Percentiles rank a stretch among this genome's conserved stretches.
phyloP scores from a whole-genome alignment of 2,113 vertebrate genomes.

The Hippoglossus stenolepis region DNA sequence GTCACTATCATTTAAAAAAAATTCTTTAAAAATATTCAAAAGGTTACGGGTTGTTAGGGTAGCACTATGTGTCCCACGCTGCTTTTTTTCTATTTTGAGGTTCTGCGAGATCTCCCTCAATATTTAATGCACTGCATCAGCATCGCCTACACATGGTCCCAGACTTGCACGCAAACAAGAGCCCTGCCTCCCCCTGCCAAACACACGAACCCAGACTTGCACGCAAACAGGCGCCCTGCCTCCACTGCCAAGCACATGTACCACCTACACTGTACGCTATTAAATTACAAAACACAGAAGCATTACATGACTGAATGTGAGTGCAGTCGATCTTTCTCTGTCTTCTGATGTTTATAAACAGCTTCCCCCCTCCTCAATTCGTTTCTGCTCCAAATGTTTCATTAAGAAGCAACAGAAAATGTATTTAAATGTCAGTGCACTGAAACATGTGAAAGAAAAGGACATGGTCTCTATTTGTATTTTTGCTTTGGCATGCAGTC shows the following conservation, averaged over 20 bases:
- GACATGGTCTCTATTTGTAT: neutral
- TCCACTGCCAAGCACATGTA: constrained; percentile 71
- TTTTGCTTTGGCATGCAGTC: neutral
- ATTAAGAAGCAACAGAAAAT: neutral
- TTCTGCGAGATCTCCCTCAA: constrained; percentile 79
- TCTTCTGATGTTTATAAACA: constrained; percentile 50
- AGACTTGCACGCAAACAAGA: constrained; percentile 79
- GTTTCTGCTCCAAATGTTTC: constrained; percentile 67
- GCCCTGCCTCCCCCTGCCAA: constrained; percentile 69
- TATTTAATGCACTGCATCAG: constrained; percentile 84
- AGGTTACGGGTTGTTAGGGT: constrained; percentile 40
- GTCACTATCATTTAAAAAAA: constrained; percentile 8
- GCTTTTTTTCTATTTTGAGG: constrained; percentile 76
- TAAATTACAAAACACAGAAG: constrained; percentile 71
- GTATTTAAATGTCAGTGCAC: constrained; percentile 1
- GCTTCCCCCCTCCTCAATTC: constrained; percentile 52
- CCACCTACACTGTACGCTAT: constrained; percentile 74
- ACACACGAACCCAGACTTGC: constrained; percentile 76
- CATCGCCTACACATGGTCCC: constrained; percentile 80
- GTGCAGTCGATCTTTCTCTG: constrained; percentile 8
- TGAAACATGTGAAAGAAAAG: neutral
- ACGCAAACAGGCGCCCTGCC: constrained; percentile 78
- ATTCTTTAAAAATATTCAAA: constrained; percentile 9
- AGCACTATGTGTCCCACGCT: constrained; percentile 45
- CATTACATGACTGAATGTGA: constrained; percentile 64